Base-by-base conservation (phyloP, 2,888 invertebrate species). In the Andrena minutula region DNA sequence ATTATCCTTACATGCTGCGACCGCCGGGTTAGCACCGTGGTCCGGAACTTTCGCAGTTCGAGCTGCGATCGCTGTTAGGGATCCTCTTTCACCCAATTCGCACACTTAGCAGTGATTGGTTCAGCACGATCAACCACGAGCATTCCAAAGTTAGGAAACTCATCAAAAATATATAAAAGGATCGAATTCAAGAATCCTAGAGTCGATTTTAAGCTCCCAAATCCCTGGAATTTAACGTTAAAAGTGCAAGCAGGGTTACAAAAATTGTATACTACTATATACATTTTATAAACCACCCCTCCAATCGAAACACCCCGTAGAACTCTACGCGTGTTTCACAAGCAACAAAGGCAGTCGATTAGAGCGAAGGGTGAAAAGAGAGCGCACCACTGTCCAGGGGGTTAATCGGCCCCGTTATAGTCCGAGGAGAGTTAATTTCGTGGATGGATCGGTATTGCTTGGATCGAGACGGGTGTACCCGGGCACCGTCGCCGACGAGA, bases 1-100 rank as follows among this genome's bases (percentile, higher is more conserved):
- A 82, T 79, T 75, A 77, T 81, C 78, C 70, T 71, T 70, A 79
- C 74, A 74, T 28, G 65, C 56, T 35, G 56, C 56, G 64, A 68
- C 30, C 26, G 16, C 5, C 12, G 63, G 32, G 60, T n/a, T 12
- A n/a, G 35, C 23, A 74, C 58, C 64, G 7, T 7, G 35, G 61
- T 79, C 47, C 63, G 28, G 66, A 71, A 63, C 16, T 58, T 7
- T 35, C 16, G 12, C 20, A 23, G 69, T 49, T 58, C 68, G 20
- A 30, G 8, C 56, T 63, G 41, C 61, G 66, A 74, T 63, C 53
- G n/a, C 1, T 23, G 30, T 41, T 12, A 20, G 0, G 16, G 23
- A n/a, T 63, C 63, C 53, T 7, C 10, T 56, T 35, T 56, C 35
- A 32, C 5, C 51, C 20, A 6, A 20, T 53, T 28, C 20, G 32